Evolutionary conservation across 30 jellyfish, hydroid and myxozoan species (phyloP).

Genomic region (Morbakka virulenta): DNA sequence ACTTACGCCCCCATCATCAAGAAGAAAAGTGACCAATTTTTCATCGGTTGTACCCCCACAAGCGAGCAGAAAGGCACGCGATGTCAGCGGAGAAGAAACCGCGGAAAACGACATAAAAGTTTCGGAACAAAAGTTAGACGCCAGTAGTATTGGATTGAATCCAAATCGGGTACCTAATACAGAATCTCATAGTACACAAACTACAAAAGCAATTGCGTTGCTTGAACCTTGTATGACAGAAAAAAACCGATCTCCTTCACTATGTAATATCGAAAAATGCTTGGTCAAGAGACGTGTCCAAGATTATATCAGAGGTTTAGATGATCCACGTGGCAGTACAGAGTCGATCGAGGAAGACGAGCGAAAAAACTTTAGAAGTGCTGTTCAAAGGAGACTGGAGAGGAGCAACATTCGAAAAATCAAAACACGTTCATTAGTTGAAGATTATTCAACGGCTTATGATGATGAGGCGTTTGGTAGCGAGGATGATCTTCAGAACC

Average conservation of each 20-base stretch:
- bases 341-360: constrained; percentile 55
- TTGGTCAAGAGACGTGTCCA: not conserved
- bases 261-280: not conserved
- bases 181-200: too few relatives aligned
- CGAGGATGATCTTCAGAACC: constrained; percentile 23
- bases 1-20: too few relatives aligned
- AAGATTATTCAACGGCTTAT: constrained; percentile 28
- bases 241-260: not conserved
- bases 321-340: constrained; percentile 5
- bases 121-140: too few relatives aligned
- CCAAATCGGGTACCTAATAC: too few relatives aligned
- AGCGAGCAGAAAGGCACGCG: too few relatives aligned
- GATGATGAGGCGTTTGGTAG: constrained; percentile 46
- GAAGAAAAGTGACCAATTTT: too few relatives aligned
- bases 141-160: too few relatives aligned
- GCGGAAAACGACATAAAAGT: too few relatives aligned
- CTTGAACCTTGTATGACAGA: too few relatives aligned
- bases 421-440: constrained; percentile 28
- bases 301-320: not conserved
- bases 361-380: constrained; percentile 45
- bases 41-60: too few relatives aligned
- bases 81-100: too few relatives aligned
- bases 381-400: constrained; percentile 44
- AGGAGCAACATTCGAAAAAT: constrained; percentile 39
- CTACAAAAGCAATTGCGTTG: too few relatives aligned